Evolutionary conservation across 2,888 invertebrate species (phyloP).

Genomic region (Choreutis nemorana): DNA sequence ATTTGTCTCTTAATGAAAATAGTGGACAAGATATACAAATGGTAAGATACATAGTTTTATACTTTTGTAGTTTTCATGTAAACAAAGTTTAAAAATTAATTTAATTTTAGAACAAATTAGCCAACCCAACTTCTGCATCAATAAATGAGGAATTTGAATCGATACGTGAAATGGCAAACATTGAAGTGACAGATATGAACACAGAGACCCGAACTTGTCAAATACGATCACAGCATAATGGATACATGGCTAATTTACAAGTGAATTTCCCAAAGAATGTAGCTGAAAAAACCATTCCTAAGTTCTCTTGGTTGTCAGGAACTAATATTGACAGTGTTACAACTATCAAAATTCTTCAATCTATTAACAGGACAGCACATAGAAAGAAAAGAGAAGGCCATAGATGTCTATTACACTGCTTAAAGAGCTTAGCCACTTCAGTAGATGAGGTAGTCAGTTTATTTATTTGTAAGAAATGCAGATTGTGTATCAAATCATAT

Average conservation of each 20-base stretch:
- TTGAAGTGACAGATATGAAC: constrained; percentile 66
- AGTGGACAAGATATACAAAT: constrained; percentile 46
- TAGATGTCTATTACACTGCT: constrained; percentile 87
- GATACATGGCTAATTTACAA: constrained; percentile 60
- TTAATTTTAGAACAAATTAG: constrained; percentile 37
- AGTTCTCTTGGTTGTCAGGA: constrained; percentile 57
- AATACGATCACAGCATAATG: constrained; percentile 63
- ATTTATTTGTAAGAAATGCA: too few relatives aligned
- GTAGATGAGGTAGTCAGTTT: constrained; percentile 46
- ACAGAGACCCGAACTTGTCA: constrained; percentile 65
- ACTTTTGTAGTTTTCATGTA: constrained; percentile 1
- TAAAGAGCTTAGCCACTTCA: constrained; percentile 62
- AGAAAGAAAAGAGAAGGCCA: constrained; percentile 85
- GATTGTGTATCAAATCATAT: too few relatives aligned
- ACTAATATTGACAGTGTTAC: constrained; percentile 74
- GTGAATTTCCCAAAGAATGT: constrained; percentile 68
- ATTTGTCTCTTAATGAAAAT: constrained; percentile 32
- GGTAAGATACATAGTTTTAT: constrained; percentile 22
- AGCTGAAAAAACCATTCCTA: constrained; percentile 52
- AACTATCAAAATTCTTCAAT: constrained; percentile 79
- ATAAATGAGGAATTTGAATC: constrained; percentile 62
- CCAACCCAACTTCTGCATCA: constrained; percentile 36
- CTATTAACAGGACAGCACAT: constrained; percentile 80
- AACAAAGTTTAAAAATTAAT: constrained; percentile 4
- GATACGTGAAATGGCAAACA: constrained; percentile 57